Conservation (phyloP, 2,888 invertebrate genomes). For the Nowickia ferox region DNA sequence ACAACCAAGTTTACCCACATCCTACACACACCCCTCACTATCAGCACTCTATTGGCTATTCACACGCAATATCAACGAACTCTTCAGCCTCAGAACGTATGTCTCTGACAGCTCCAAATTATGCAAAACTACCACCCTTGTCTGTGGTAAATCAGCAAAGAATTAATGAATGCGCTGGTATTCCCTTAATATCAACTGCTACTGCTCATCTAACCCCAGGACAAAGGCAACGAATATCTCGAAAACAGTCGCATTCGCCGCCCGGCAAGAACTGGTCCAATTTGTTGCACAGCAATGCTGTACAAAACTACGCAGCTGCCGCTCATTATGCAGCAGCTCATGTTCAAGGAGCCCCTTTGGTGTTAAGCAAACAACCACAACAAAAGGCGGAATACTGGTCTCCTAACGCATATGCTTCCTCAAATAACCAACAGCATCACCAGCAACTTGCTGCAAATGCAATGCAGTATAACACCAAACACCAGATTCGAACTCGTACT, state of each 20-base stretch:
- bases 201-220: constrained; percentile 83
- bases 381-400: constrained; percentile 64
- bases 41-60: constrained; percentile 30
- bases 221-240: constrained; percentile 82
- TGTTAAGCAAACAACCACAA: constrained; percentile 83
- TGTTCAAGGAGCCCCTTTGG: constrained; percentile 93
- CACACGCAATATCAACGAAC: constrained; percentile 19
- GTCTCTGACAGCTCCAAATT: constrained; percentile 73
- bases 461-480: constrained; percentile 45
- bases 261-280: constrained; percentile 64
- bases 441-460: constrained; percentile 38
- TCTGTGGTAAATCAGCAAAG: constrained; percentile 79
- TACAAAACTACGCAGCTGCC: constrained; percentile 53
- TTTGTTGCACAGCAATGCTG: constrained; percentile 48
- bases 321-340: constrained; percentile 86
- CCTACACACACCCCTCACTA: constrained; percentile 57
- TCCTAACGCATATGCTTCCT: not conserved
- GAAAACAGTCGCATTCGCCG: constrained; percentile 74
- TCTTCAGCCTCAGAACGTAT: constrained; percentile 46
- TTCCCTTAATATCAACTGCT: constrained; percentile 91
- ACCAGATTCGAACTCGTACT: constrained; percentile 75
- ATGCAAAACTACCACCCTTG: constrained; percentile 74
- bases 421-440: constrained; percentile 36
- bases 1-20: constrained; percentile 67
- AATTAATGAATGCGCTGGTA: constrained; percentile 89